Percentiles rank a stretch among this genome's conserved stretches.
These are phyloP conservation scores for Podabrus alpinus DNA, from an alignment of 2,888 invertebrate genomes.

Conservation along the genomic window DNA sequence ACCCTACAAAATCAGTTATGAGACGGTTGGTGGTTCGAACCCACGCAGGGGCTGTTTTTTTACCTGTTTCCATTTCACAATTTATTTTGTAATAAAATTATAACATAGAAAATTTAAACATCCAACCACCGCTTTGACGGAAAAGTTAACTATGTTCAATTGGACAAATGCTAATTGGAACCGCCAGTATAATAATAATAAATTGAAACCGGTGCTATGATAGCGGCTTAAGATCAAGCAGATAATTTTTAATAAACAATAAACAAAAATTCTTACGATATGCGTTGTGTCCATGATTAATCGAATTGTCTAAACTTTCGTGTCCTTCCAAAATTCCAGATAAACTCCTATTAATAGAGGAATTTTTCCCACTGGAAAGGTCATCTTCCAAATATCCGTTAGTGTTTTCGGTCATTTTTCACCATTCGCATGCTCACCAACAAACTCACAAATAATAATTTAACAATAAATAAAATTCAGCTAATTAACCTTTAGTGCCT, in stretches of 20 bases:
- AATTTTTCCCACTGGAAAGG: neutral
- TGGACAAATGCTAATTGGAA: no score
- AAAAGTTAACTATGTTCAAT: no score
- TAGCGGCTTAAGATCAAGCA: no score
- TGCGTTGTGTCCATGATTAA: slow-evolving; percentile 41
- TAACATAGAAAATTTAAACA: no score
- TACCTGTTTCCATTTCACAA: neutral
- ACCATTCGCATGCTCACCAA: neutral
- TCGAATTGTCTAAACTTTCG: slow-evolving; percentile 29
- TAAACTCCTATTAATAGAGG: slow-evolving; percentile 28
- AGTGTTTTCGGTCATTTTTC: slow-evolving; percentile 1
- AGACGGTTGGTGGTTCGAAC: slow-evolving; percentile 98
- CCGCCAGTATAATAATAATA: no score
- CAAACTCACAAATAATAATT: neutral
- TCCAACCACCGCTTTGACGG: no score
- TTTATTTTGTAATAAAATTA: no score
- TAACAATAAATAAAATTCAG: neutral
- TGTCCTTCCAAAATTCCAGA: slow-evolving; percentile 40
- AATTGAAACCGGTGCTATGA: no score
- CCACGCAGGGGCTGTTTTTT: slow-evolving; percentile 75
- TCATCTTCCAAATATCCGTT: slow-evolving; percentile 3
- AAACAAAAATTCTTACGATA: slow-evolving; percentile 44
- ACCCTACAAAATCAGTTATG: no score
- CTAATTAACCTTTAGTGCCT: neutral
- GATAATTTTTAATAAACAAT: neutral